phyloP scores from a whole-genome alignment of 2,797 vertebrate species.

The Danio choprae region DNA sequence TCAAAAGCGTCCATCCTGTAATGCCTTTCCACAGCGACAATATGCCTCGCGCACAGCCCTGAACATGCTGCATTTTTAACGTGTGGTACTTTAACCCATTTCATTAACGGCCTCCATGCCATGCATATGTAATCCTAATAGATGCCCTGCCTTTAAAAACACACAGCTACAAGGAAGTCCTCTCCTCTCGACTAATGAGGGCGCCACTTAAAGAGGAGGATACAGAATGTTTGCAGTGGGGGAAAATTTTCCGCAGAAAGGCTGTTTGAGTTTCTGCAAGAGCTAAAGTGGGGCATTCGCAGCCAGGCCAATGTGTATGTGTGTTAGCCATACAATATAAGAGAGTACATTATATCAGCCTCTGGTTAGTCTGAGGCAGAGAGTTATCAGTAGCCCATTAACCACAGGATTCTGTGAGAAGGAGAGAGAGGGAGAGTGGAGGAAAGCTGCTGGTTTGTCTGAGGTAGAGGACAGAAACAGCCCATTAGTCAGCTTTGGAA shows the following conservation, averaged over 20 bases:
- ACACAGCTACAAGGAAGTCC: slow-evolving; percentile 43
- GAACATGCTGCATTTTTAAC: slow-evolving; percentile 11
- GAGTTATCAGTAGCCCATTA: slow-evolving; percentile 45
- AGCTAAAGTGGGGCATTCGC: slow-evolving; percentile 46
- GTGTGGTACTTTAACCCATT: slow-evolving; percentile 25
- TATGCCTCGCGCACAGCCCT: background rate
- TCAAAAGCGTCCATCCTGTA: background rate
- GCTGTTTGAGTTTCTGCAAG: slow-evolving; percentile 44
- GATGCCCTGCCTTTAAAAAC: slow-evolving; percentile 47
- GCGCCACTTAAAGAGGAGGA: slow-evolving; percentile 36
- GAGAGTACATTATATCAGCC: slow-evolving; percentile 1
- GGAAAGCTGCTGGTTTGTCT: slow-evolving; percentile 21
- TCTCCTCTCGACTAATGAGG: slow-evolving; percentile 46
- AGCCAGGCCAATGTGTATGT: slow-evolving; percentile 22
- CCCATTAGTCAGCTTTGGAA: slow-evolving; percentile 41
- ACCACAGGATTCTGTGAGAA: slow-evolving; percentile 19
- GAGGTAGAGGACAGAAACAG: slow-evolving; percentile 46
- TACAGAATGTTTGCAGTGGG: slow-evolving; percentile 30
- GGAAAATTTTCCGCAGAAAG: slow-evolving; percentile 33
- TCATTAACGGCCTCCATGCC: slow-evolving; percentile 31
- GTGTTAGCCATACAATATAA: slow-evolving; percentile 17
- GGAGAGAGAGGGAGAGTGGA: slow-evolving; percentile 2
- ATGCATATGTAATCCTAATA: slow-evolving; percentile 49
- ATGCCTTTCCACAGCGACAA: background rate
- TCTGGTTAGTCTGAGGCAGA: slow-evolving; percentile 29